Base-by-base conservation (phyloP, 2,797 vertebrate genomes). In the Coracias cyanogaster region DNA sequence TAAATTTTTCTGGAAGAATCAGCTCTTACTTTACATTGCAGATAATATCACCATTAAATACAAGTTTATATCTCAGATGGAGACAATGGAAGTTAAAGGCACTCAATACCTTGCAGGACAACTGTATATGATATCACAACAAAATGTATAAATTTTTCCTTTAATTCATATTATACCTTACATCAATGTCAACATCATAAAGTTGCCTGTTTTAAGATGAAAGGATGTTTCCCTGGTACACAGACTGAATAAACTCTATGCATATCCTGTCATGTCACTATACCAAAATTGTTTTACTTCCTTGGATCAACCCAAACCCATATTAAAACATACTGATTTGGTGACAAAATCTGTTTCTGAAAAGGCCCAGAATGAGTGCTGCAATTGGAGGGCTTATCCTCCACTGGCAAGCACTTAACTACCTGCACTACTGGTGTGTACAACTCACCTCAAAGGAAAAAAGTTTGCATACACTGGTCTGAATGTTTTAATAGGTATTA, bases 61-160 rank as follows among this genome's bases (percentile, higher is more conserved):
- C 5, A 66, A 54, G 12, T 46, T 64, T 73, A 6, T 31, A 33
- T 15, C 20, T 71, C 69, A 67, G 39, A 58, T 12, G 26, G 16
- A 39, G 33, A 39, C 11, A 64, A 31, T 8, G 15, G 19, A 87
- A 85, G 3, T 29, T 39, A 26, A 82, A 90, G 14, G 16, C 6
- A 10, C 18, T 22, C 17, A 13, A 19, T 51, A 65, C 18, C 33
- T 62, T 49, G 19, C 12, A 66, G 16, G 16, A 64, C 14, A 83
- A 22, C 10, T 33, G 6, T 48, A 4, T 9, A n/a, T 14, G 15
- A 28, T n/a, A n/a, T 21, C 66, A 39, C 6, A 79, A 10, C 4
- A 61, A 72, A 89, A 26, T 5, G 25, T 0, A 0, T 0, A 0
- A 21, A 5, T 55, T 86, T 74, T 78, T 37, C 21, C 31, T 84